A percentile compares a stretch with the other conserved stretches of the same genome.
phyloP scores from a whole-genome alignment of 1,140 invertebrate genomes.

The Eumeta japonica region DNA sequence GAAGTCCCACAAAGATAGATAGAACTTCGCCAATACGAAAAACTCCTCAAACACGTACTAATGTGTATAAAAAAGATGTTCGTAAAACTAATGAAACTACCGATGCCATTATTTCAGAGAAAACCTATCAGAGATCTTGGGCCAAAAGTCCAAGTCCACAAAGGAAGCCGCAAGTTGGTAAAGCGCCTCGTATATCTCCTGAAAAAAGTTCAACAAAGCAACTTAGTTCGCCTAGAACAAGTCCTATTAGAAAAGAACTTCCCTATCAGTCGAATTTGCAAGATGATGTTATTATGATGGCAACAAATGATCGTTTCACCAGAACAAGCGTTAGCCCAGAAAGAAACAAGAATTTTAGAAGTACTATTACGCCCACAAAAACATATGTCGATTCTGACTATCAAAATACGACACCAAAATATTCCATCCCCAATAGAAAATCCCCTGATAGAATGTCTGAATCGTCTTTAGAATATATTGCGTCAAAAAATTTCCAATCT shows the following conservation, averaged over 20 bases:
- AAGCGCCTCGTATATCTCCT: constrained; percentile 21
- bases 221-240: constrained; percentile 6
- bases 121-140: too few relatives aligned
- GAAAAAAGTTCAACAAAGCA: constrained; percentile 16
- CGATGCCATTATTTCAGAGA: too few relatives aligned
- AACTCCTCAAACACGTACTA: too few relatives aligned
- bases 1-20: constrained; percentile 39
- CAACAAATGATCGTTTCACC: background rate
- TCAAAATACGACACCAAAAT: background rate
- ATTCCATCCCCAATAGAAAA: background rate
- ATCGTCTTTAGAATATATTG: too few relatives aligned
- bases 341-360: background rate
- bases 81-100: too few relatives aligned
- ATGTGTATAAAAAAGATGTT: too few relatives aligned
- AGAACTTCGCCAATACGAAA: constrained; percentile 27
- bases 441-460: background rate
- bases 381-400: background rate
- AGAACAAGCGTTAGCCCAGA: background rate
- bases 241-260: constrained; percentile 9
- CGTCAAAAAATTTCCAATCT: too few relatives aligned
- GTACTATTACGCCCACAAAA: too few relatives aligned
- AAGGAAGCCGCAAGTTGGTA: constrained; percentile 13
- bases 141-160: constrained; percentile 24
- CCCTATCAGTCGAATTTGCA: too few relatives aligned
- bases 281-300: too few relatives aligned